A percentile compares a stretch with the other conserved stretches of the same genome.
These are phyloP conservation scores for Danio rerio DNA, from an alignment of 2,113 vertebrate genomes.

Conservation along the genomic window DNA sequence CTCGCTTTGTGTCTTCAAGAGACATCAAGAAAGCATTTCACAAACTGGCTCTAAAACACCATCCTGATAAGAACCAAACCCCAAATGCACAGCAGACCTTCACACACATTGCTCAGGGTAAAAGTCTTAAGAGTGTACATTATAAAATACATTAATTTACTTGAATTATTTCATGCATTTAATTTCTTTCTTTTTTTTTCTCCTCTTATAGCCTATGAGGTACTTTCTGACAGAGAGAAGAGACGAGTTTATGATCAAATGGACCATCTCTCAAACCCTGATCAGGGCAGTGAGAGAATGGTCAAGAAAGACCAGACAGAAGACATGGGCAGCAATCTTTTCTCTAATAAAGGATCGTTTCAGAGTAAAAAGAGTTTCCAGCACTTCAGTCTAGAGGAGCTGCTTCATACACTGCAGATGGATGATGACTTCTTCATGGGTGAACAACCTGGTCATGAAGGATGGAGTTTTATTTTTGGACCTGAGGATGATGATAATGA, in stretches of 20 bases:
- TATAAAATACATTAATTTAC: not conserved
- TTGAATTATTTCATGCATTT: not conserved
- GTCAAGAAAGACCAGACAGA: constrained; percentile 10
- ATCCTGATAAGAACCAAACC: constrained; percentile 52
- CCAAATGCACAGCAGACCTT: constrained; percentile 46
- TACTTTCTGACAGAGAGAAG: constrained; percentile 34
- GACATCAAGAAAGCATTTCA: constrained; percentile 54
- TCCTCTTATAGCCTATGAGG: constrained; percentile 42
- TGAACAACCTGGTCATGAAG: constrained; percentile 29
- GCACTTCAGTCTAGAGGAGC: constrained; percentile 32
- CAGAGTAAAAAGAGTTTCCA: constrained; percentile 25
- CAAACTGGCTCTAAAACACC: constrained; percentile 46
- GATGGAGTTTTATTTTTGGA: constrained; percentile 43
- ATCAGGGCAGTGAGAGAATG: not conserved
- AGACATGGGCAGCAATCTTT: not conserved
- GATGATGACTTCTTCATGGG: constrained; percentile 40
- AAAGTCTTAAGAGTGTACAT: not conserved
- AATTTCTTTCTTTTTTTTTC: too few species aligned
- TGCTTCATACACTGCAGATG: constrained; percentile 28
- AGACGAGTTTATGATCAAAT: constrained; percentile 45
- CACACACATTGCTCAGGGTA: constrained; percentile 50
- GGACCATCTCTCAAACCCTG: not conserved
- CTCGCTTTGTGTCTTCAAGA: constrained; percentile 30
- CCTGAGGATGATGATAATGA: constrained; percentile 38
- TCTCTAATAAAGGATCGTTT: not conserved